Percentiles rank a stretch among this genome's conserved stretches.
phyloP scores from a whole-genome alignment of 2,797 vertebrate genomes.

The Presbytis comata region DNA sequence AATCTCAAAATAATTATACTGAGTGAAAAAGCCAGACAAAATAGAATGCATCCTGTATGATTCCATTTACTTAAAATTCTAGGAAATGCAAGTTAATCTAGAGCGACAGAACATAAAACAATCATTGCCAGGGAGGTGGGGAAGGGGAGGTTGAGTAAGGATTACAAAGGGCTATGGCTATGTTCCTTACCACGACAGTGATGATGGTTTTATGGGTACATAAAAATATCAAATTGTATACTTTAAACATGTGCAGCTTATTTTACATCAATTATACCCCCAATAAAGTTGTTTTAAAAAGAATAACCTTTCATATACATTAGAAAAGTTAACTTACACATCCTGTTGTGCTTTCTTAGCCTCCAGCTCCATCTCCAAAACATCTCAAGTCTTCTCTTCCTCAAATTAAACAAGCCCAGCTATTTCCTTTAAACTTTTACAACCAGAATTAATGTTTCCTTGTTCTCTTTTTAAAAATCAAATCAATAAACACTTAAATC shows the following conservation, averaged over 20 bases:
- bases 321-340: not conserved
- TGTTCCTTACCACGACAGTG: not conserved
- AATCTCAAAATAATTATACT: conserved; percentile 19
- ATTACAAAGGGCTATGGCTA: not conserved
- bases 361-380: not conserved
- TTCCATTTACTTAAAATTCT: not conserved
- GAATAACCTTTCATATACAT: not conserved
- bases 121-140: not conserved
- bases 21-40: not conserved
- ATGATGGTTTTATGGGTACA: not conserved
- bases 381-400: not conserved
- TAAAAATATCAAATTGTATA: not conserved
- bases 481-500: conserved; percentile 31
- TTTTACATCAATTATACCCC: not conserved
- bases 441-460: conserved; percentile 16
- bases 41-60: not conserved
- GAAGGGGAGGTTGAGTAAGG: not conserved
- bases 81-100: conserved; percentile 29
- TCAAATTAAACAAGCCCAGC: conserved; percentile 20
- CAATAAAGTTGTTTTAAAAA: not conserved
- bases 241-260: not conserved
- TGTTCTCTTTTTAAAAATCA: conserved; percentile 6
- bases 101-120: not conserved
- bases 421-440: conserved; percentile 54
- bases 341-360: not conserved